Evolutionary conservation across 2,113 vertebrate genomes (phyloP).

Genomic region (Scophthalmus maximus): DNA sequence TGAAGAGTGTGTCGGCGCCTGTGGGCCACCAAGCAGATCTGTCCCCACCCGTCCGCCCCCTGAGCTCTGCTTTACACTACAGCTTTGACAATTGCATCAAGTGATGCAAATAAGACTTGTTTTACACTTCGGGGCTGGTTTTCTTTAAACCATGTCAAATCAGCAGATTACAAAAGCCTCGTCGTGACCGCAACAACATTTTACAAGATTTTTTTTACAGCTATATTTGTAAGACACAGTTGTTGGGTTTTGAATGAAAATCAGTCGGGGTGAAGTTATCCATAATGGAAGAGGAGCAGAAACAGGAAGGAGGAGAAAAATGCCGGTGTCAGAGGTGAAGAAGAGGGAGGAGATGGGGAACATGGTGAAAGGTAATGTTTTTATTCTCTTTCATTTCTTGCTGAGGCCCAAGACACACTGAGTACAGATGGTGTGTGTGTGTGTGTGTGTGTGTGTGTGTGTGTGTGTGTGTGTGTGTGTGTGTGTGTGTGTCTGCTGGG

Average conservation of each 20-base stretch:
- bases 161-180: not conserved
- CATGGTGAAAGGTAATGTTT: conserved; percentile 57
- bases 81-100: conserved; percentile 15
- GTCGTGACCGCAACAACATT: not conserved
- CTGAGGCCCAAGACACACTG: conserved; percentile 34
- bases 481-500: conserved; percentile 42
- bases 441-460: conserved; percentile 41
- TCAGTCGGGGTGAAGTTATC: conserved; percentile 5
- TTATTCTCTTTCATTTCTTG: conserved; percentile 62
- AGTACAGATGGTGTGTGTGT: conserved; percentile 24
- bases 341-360: conserved; percentile 10
- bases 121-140: conserved; percentile 31
- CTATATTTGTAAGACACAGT: not conserved
- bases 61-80: not conserved
- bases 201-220: not conserved
- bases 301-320: not conserved
- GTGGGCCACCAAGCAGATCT: not conserved
- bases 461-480: conserved; percentile 42
- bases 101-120: conserved; percentile 21
- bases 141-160: conserved; percentile 28
- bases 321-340: too few species aligned
- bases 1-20: not conserved
- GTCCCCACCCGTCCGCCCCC: not conserved
- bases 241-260: conserved; percentile 11
- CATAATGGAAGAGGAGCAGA: conserved; percentile 10